Evolutionary conservation across 1,140 invertebrate genomes (phyloP).

Genomic region (Drosophila pruinosa): DNA sequence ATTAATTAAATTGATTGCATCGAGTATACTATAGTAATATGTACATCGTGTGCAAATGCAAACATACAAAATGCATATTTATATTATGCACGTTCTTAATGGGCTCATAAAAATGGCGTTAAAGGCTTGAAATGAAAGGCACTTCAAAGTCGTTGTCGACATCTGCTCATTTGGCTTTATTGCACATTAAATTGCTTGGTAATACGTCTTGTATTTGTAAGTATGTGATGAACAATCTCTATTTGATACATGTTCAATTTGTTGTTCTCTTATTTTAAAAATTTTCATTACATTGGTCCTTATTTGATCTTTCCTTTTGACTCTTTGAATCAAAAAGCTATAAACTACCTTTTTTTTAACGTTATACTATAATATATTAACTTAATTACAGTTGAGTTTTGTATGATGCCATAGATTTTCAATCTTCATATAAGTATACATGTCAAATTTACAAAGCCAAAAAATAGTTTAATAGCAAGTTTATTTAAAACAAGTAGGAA

Average conservation of each 20-base stretch:
- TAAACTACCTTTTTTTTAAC: background rate
- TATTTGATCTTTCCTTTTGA: background rate
- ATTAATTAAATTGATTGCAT: constrained; percentile 15
- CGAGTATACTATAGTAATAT: background rate
- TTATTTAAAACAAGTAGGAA: too few species aligned
- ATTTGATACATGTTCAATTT: background rate
- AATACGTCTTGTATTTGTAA: background rate
- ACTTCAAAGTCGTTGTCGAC: constrained; percentile 45
- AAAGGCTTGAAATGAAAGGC: constrained; percentile 36
- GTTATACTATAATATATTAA: background rate
- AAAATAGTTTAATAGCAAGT: too few species aligned
- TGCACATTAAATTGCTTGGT: constrained; percentile 38
- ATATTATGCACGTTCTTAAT: constrained; percentile 39
- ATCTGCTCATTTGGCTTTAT: constrained; percentile 32
- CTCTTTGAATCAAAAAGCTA: background rate
- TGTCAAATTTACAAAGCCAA: too few species aligned
- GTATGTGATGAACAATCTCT: background rate
- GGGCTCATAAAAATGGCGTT: constrained; percentile 49
- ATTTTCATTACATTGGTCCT: background rate
- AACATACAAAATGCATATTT: constrained; percentile 11
- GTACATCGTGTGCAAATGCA: background rate
- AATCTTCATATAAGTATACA: too few species aligned
- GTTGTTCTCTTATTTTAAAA: background rate
- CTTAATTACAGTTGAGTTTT: background rate
- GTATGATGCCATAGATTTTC: too few species aligned